These are phyloP conservation scores for Synanthedon formicaeformis DNA, from an alignment of 2,888 invertebrate species.

Conservation along the genomic window DNA sequence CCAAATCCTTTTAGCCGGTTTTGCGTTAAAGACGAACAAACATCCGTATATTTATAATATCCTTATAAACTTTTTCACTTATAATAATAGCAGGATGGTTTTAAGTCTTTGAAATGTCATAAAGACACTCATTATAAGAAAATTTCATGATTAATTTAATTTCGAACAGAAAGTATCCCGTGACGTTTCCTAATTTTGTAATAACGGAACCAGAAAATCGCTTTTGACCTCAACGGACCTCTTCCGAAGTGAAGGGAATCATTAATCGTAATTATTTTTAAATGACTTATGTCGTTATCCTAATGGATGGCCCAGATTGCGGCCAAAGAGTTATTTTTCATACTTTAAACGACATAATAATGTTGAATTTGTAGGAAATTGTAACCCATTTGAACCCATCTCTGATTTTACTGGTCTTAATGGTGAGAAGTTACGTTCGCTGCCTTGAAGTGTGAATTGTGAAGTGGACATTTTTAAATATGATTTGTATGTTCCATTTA, in stretches of 20 bases:
- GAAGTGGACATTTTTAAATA: no score
- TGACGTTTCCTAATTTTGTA: background rate
- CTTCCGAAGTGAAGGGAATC: background rate
- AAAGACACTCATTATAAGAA: no score
- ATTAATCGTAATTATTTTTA: constrained; percentile 10
- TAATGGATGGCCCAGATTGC: constrained; percentile 4
- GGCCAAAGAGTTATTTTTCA: constrained; percentile 5
- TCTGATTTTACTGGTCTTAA: background rate
- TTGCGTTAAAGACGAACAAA: no score
- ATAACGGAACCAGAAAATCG: background rate
- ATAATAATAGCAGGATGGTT: no score
- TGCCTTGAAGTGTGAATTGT: no score
- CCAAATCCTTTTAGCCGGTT: no score
- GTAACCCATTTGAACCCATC: background rate
- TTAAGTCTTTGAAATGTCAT: no score
- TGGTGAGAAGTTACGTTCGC: no score
- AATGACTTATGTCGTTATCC: constrained; percentile 8
- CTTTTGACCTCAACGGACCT: background rate
- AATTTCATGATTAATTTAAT: background rate
- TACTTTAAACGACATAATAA: background rate
- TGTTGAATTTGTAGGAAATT: background rate
- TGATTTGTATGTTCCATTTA: no score
- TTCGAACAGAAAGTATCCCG: background rate
- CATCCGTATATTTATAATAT: no score
- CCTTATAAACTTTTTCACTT: no score